These are phyloP conservation scores for Nothocercus nigrocapillus DNA, from an alignment of 2,113 vertebrate genomes.

Conservation along the genomic window DNA sequence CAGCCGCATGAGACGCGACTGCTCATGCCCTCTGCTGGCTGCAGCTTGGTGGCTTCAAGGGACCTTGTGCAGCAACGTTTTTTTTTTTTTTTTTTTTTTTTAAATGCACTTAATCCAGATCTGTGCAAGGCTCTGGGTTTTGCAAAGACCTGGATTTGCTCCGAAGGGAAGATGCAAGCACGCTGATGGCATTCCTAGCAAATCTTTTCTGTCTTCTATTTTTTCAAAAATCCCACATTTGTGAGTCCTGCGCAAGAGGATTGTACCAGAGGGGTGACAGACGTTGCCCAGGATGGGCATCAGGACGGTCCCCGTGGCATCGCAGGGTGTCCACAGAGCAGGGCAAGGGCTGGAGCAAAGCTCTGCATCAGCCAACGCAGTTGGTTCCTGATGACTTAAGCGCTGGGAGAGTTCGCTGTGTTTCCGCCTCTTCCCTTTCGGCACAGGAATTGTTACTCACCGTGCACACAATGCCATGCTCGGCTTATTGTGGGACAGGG, in stretches of 20 bases:
- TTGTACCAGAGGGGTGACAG: no score
- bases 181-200: background rate
- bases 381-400: conserved; percentile 18
- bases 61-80: background rate
- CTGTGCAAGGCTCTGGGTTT: background rate
- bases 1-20: fast-evolving
- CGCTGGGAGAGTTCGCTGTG: conserved; percentile 42
- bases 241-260: no score
- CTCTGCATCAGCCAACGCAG: background rate
- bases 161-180: background rate
- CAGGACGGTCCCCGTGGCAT: no score
- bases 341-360: background rate
- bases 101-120: background rate
- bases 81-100: background rate
- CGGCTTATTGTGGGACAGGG: conserved; percentile 69
- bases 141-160: background rate
- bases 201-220: background rate
- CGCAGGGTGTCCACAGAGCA: background rate
- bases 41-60: background rate
- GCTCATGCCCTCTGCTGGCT: background rate
- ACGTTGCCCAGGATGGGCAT: background rate
- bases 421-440: conserved; percentile 62
- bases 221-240: no score
- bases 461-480: conserved; percentile 73
- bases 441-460: conserved; percentile 75